Evolutionary conservation across 2,113 vertebrate species (phyloP).

Genomic region (Cololabis saira): DNA sequence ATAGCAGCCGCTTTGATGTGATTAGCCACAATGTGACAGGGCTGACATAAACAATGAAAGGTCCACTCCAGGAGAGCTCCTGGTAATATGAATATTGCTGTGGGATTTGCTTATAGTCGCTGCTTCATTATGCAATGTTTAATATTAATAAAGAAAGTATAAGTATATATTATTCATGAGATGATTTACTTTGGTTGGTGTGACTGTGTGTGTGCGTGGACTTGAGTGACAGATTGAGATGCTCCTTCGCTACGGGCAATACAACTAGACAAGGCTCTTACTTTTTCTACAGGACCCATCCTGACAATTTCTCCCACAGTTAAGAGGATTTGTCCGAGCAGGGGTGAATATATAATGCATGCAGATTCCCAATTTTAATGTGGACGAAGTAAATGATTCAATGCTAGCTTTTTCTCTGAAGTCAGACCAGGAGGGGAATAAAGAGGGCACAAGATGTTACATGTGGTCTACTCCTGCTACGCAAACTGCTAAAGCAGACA

Average conservation of each 20-base stretch:
- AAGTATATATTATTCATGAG: conserved; percentile 86
- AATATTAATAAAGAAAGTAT: conserved; percentile 83
- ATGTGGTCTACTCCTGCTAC: conserved; percentile 11
- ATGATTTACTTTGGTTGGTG: conserved; percentile 69
- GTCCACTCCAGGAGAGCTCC: conserved; percentile 69
- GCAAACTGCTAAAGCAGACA: background rate
- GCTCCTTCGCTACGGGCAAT: conserved; percentile 75
- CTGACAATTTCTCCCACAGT: conserved; percentile 84
- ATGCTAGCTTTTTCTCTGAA: conserved; percentile 71
- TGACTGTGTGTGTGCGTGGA: conserved; percentile 45
- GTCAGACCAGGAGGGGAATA: conserved; percentile 12
- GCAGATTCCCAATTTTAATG: conserved; percentile 81
- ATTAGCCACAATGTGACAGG: conserved; percentile 54
- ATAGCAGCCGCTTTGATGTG: conserved; percentile 28
- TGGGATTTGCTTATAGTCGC: conserved; percentile 77
- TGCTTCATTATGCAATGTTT: conserved; percentile 81
- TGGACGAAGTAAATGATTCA: conserved; percentile 86
- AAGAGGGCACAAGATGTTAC: conserved; percentile 44
- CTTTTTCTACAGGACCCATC: conserved; percentile 71
- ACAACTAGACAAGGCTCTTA: conserved; percentile 74
- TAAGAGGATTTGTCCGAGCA: conserved; percentile 83
- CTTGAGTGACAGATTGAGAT: conserved; percentile 77
- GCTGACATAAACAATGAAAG: conserved; percentile 71
- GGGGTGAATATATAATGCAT: conserved; percentile 86
- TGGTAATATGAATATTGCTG: conserved; percentile 76